Percentiles rank a stretch among this genome's conserved stretches.
Evolutionary conservation across 2,113 vertebrate genomes (phyloP).

Genomic region (Myocastor coypus): DNA sequence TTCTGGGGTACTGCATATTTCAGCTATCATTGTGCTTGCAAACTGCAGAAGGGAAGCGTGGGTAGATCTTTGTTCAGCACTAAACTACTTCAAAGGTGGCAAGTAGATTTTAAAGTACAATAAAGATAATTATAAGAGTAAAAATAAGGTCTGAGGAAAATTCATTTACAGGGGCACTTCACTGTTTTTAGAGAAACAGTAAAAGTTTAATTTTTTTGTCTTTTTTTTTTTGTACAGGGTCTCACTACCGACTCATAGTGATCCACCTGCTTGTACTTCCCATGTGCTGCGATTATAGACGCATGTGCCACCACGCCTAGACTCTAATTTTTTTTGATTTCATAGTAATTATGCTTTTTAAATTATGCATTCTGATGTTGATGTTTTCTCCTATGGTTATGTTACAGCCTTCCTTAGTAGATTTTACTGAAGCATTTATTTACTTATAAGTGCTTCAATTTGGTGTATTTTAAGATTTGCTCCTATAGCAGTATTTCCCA

Average conservation of each 20-base stretch:
- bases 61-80: conserved; percentile 18
- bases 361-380: conserved; percentile 25
- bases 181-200: conserved; percentile 46
- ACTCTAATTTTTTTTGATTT: background rate
- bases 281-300: too few relatives aligned
- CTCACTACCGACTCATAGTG: too few relatives aligned
- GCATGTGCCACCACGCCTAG: too few relatives aligned
- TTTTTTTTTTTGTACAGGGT: too few relatives aligned
- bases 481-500: conserved; percentile 7
- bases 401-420: background rate
- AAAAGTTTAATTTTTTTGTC: background rate
- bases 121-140: conserved; percentile 24
- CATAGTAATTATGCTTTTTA: conserved; percentile 32
- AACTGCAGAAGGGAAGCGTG: background rate
- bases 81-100: background rate
- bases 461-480: conserved; percentile 14
- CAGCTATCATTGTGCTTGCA: conserved; percentile 1
- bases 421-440: conserved; percentile 37
- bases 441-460: conserved; percentile 55
- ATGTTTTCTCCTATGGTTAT: conserved; percentile 18
- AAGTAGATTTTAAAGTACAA: background rate
- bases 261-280: too few relatives aligned
- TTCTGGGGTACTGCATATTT: background rate
- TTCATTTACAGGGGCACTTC: background rate
- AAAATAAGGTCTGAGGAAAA: background rate